Evolutionary conservation across 1,140 invertebrate species (phyloP).

Genomic region (Oscheius sp.): DNA sequence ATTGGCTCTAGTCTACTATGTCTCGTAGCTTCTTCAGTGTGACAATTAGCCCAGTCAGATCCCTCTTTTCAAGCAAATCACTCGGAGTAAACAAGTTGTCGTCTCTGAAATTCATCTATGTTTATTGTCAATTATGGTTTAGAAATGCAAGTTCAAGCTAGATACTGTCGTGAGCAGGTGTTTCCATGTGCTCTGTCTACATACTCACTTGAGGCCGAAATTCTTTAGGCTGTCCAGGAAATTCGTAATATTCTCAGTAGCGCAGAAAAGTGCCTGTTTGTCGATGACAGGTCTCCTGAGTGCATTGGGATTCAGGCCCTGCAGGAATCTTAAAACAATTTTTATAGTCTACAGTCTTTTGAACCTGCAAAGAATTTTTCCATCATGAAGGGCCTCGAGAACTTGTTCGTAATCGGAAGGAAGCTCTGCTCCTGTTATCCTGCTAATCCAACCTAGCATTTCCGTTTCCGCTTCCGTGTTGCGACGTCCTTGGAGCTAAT

Average conservation of each 20-base stretch:
- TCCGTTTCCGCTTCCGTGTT: not conserved
- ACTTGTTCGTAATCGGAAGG: not conserved
- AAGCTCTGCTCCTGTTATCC: not conserved
- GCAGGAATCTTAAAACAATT: not conserved
- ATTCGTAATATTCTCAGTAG: conserved; percentile 8
- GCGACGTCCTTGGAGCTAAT: conserved; percentile 7
- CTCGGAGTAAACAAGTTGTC: not conserved
- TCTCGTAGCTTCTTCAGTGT: not conserved
- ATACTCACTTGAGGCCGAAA: not conserved
- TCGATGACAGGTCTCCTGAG: not conserved
- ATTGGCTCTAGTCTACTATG: not conserved
- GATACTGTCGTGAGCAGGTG: too few species aligned
- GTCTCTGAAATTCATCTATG: not conserved
- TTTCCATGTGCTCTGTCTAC: too few species aligned
- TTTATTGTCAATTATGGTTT: too few species aligned
- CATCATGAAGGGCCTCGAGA: conserved; percentile 7
- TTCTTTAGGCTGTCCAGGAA: conserved; percentile 10
- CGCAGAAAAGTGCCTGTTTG: conserved; percentile 7
- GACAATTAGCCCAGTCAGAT: conserved; percentile 1
- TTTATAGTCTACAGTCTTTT: not conserved
- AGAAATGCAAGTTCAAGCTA: not conserved
- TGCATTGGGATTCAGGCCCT: not conserved
- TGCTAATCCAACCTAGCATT: not conserved
- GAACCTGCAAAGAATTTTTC: conserved; percentile 9
- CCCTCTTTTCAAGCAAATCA: not conserved